These are phyloP conservation scores for Brachionus rubens DNA, from an alignment of 1,140 invertebrate species.

Conservation along the genomic window DNA sequence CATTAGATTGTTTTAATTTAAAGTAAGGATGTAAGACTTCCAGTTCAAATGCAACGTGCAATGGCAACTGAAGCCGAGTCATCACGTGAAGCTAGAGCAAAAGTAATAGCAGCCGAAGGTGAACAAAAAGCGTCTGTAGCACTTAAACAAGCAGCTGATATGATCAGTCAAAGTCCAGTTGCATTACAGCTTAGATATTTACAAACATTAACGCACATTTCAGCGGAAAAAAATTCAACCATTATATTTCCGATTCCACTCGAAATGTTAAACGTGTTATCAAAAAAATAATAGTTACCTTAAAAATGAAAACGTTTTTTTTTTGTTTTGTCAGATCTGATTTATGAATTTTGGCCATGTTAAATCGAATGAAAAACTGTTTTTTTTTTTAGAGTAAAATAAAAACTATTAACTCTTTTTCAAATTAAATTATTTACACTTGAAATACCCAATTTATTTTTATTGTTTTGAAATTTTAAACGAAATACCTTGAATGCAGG, in stretches of 20 bases:
- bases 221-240: slow-evolving; percentile 94
- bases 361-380: too few species aligned
- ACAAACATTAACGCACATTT: slow-evolving; percentile 87
- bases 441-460: too few species aligned
- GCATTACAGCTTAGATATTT: slow-evolving; percentile 74
- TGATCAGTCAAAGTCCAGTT: slow-evolving; percentile 63
- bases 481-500: too few species aligned
- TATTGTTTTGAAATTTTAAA: too few species aligned
- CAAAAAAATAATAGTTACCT: background rate
- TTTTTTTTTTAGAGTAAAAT: too few species aligned
- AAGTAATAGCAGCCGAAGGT: slow-evolving; percentile 50
- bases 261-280: slow-evolving; percentile 69
- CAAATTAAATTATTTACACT: too few species aligned
- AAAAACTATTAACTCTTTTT: too few species aligned
- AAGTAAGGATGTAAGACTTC: slow-evolving; percentile 51
- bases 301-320: too few species aligned
- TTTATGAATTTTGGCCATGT: too few species aligned
- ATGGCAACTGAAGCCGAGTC: slow-evolving; percentile 58
- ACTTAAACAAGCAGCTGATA: slow-evolving; percentile 37
- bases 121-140: slow-evolving; percentile 43
- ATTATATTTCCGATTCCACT: slow-evolving; percentile 94
- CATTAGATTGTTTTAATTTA: slow-evolving; percentile 1
- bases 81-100: slow-evolving; percentile 54
- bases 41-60: slow-evolving; percentile 53
- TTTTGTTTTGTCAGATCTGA: too few species aligned